phyloP scores from a whole-genome alignment of 2,113 vertebrate genomes.

The Macaca mulatta region DNA sequence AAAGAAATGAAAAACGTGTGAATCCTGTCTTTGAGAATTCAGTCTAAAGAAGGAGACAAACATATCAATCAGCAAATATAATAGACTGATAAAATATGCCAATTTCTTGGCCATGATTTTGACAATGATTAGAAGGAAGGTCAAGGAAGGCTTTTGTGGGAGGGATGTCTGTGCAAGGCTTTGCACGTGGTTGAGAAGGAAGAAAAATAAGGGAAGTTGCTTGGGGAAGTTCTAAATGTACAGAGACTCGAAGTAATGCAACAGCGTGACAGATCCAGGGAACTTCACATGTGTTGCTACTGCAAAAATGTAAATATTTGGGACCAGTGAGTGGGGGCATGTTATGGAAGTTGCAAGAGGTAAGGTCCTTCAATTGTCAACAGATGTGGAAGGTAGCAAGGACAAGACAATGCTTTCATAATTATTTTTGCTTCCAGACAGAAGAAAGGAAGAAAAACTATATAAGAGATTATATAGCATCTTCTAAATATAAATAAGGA shows the following conservation, averaged over 20 bases:
- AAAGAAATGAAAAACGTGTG: background rate
- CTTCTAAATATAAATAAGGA: background rate
- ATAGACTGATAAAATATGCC: background rate
- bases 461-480: fast-evolving
- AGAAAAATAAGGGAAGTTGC: fast-evolving
- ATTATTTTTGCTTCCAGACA: background rate
- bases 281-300: background rate
- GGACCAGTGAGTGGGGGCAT: background rate
- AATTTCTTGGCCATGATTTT: background rate
- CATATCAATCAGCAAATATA: background rate
- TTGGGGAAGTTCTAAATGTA: background rate
- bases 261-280: background rate
- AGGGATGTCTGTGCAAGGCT: too few species aligned
- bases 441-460: background rate
- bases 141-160: background rate
- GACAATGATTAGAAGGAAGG: fast-evolving
- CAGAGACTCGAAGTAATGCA: background rate
- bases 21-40: background rate
- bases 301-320: background rate
- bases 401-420: background rate
- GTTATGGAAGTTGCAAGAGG: background rate
- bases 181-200: background rate
- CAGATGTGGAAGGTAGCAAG: background rate
- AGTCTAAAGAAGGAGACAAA: background rate
- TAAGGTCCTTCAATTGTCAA: background rate